Evolutionary conservation across 2,888 invertebrate species (phyloP).

Genomic region (Tridacna crocea): DNA sequence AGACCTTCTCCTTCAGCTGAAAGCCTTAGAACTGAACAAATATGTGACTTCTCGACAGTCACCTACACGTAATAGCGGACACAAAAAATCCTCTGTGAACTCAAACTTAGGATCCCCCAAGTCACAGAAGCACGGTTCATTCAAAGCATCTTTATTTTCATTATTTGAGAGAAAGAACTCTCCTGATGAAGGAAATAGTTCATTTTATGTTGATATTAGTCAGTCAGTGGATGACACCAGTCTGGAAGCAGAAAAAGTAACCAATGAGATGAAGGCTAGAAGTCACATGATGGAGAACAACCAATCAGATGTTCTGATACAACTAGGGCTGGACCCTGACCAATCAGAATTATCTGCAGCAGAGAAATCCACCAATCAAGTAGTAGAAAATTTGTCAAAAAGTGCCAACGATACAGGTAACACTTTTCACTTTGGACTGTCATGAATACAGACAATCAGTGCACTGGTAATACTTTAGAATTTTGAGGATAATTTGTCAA

Average conservation of each 20-base stretch:
- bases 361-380: slow-evolving; percentile 6
- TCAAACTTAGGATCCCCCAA: slow-evolving; percentile 55
- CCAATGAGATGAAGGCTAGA: slow-evolving; percentile 9
- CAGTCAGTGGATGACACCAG: not conserved
- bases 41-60: slow-evolving; percentile 48
- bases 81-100: slow-evolving; percentile 63
- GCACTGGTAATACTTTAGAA: too few species aligned
- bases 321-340: slow-evolving; percentile 66
- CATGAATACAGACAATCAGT: not conserved
- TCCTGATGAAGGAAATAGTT: slow-evolving; percentile 70
- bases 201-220: slow-evolving; percentile 74
- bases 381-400: not conserved
- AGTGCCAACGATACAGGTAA: not conserved
- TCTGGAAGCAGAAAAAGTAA: not conserved
- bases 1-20: slow-evolving; percentile 69
- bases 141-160: slow-evolving; percentile 72
- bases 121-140: slow-evolving; percentile 62
- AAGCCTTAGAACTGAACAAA: slow-evolving; percentile 63
- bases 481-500: too few species aligned
- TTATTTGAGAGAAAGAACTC: slow-evolving; percentile 75
- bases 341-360: slow-evolving; percentile 25
- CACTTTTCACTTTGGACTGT: not conserved
- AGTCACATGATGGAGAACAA: slow-evolving; percentile 33
- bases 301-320: slow-evolving; percentile 65
- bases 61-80: slow-evolving; percentile 55